Evolutionary conservation across 2,888 invertebrate genomes (phyloP).

Genomic region (Mesochorus sp.): DNA sequence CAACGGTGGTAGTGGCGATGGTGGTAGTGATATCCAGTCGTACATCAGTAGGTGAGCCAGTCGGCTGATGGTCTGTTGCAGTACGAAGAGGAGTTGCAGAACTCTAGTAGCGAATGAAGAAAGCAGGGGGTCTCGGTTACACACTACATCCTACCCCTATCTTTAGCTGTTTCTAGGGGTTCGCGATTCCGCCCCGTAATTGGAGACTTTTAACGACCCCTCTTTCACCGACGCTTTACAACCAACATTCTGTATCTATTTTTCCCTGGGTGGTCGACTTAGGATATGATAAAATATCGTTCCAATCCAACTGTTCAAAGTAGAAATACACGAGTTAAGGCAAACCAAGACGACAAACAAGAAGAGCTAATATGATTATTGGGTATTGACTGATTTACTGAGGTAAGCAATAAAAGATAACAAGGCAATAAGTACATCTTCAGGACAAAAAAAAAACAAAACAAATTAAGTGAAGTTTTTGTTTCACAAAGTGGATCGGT

Average conservation of each 20-base stretch:
- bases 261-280: constrained; percentile 54
- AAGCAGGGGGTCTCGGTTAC: constrained; percentile 13
- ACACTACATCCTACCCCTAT: not conserved
- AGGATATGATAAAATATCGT: too few species aligned
- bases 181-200: constrained; percentile 68
- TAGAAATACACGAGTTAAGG: too few species aligned
- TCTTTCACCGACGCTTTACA: constrained; percentile 60
- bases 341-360: too few species aligned
- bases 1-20: not conserved
- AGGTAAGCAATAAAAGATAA: too few species aligned
- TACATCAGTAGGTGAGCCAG: constrained; percentile 20
- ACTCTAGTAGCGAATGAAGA: constrained; percentile 13
- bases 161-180: constrained; percentile 49
- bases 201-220: constrained; percentile 74
- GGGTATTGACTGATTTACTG: too few species aligned
- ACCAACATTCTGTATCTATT: constrained; percentile 65
- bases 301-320: too few species aligned
- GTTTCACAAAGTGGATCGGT: too few species aligned
- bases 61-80: not conserved
- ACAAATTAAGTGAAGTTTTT: too few species aligned
- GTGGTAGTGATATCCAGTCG: too few species aligned
- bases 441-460: too few species aligned
- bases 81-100: not conserved
- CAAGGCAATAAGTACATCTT: too few species aligned
- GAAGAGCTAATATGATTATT: too few species aligned